Conservation (phyloP, 2,797 vertebrate species). For the Arremon brunneinucha region DNA sequence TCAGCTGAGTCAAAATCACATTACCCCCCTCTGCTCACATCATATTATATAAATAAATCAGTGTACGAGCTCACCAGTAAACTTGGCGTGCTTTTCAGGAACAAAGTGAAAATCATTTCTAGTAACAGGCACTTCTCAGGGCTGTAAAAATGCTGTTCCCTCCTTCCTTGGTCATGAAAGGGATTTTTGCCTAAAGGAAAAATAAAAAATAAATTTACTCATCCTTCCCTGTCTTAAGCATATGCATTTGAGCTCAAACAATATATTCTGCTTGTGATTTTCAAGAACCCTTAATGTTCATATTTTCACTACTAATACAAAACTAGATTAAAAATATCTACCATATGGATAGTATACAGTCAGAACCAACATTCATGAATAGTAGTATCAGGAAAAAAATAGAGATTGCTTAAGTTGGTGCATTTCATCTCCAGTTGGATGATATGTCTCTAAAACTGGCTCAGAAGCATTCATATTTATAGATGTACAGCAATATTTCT, state of each 20-base stretch:
- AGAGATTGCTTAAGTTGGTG: neutral
- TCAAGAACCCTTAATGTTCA: neutral
- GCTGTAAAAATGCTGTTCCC: neutral
- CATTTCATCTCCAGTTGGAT: neutral
- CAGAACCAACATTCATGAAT: neutral
- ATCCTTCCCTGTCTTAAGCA: neutral
- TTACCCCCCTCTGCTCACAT: neutral
- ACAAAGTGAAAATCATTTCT: conserved; percentile 32
- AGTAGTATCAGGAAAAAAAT: neutral
- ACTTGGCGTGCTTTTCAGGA: conserved; percentile 46
- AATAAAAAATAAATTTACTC: neutral
- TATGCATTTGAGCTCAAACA: neutral
- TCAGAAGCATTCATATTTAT: neutral
- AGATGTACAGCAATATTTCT: neutral
- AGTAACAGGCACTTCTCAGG: neutral
- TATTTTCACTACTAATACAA: neutral
- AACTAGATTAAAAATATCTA: neutral
- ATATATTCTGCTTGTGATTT: neutral
- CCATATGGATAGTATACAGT: neutral
- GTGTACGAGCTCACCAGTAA: neutral
- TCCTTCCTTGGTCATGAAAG: neutral
- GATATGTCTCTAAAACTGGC: neutral
- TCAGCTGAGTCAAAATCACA: neutral
- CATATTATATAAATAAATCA: conserved; percentile 10
- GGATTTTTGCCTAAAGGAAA: conserved; percentile 4